Percentiles rank a stretch among this genome's conserved stretches.
Conservation (phyloP, 2,113 vertebrate species). For the Mormyrus lacerda region DNA sequence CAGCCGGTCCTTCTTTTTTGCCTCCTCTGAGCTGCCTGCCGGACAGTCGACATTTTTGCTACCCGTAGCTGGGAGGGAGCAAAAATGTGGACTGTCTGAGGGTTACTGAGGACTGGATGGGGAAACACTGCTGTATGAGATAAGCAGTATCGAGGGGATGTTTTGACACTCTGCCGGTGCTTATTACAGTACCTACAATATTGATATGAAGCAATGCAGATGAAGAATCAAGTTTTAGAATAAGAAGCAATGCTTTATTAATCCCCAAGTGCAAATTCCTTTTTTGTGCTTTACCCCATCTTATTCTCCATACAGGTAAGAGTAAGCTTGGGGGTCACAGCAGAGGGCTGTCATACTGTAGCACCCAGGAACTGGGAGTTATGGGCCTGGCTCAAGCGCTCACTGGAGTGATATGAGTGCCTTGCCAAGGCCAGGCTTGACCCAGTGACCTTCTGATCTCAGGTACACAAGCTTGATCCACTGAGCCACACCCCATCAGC, state of each 20-base stretch:
- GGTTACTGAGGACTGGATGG: background rate
- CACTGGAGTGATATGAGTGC: background rate
- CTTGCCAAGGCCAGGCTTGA: background rate
- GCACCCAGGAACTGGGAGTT: background rate
- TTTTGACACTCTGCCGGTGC: background rate
- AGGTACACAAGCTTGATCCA: background rate
- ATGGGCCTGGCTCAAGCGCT: background rate
- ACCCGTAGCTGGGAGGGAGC: background rate
- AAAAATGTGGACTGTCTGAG: background rate
- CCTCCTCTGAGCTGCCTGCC: background rate
- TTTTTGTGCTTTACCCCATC: background rate
- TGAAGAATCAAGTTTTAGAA: background rate
- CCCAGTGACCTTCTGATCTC: background rate
- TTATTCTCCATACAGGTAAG: background rate
- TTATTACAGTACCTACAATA: background rate
- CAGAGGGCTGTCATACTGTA: background rate
- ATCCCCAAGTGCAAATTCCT: background rate
- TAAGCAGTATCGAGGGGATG: background rate
- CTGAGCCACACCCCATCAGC: background rate
- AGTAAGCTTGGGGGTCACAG: background rate
- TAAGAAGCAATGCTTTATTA: background rate
- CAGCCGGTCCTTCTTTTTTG: background rate
- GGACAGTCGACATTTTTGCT: background rate
- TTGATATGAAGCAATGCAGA: background rate
- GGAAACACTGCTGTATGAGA: background rate